Evolutionary conservation across 2,888 invertebrate species (phyloP), one percentile per base, ranked within the genome.

Genomic region (Galerucella pusilla): DNA sequence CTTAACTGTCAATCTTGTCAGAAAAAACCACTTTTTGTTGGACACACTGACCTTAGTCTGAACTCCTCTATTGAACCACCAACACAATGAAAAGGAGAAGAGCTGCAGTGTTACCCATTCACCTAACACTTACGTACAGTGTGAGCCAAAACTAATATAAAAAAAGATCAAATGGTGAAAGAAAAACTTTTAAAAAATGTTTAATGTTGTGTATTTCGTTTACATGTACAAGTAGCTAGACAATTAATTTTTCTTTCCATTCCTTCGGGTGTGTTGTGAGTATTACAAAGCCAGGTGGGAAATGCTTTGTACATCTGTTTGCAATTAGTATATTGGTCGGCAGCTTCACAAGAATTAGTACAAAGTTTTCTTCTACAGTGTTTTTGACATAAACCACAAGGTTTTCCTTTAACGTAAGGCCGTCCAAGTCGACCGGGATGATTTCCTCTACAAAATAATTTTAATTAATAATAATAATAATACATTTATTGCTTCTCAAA

Each of bases 291-390:
- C 92, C 92, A 93, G 54, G 86, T 87, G 64, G 88, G 90, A 89
- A 91, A 91, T 64, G 89, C 89, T 75, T 88, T 83, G 77, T 91
- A 87, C 35, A 95, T 88, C 71, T 93, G 91, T 25, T 87, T 88
- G 85, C 95, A 95, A 87, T 95, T 95, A 70, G 92, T 91, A 91
- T 92, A 95, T 54, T 90, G 87, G 85, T 94, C 94, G 59, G 91
- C 91, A 77, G 90, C 90, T 20, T 54, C 90, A 89, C 95, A 95
- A 0, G 91, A 84, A 88, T 95, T 95, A 57, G 91, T 92, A 87
- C 95, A 95, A n/a, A 95, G 90, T 78, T 90, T 90, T 12, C 90
- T 88, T 75, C 90, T 88, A 85, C 95, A 95, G 78, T 91, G 87
- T 35, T 89, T 87, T 25, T 90, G 90, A 84, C 95, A 95, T 71